Evolutionary conservation across 1,140 invertebrate genomes (phyloP), one percentile per base, ranked within the genome.

Genomic region (Tetramorium parvispinum): DNA sequence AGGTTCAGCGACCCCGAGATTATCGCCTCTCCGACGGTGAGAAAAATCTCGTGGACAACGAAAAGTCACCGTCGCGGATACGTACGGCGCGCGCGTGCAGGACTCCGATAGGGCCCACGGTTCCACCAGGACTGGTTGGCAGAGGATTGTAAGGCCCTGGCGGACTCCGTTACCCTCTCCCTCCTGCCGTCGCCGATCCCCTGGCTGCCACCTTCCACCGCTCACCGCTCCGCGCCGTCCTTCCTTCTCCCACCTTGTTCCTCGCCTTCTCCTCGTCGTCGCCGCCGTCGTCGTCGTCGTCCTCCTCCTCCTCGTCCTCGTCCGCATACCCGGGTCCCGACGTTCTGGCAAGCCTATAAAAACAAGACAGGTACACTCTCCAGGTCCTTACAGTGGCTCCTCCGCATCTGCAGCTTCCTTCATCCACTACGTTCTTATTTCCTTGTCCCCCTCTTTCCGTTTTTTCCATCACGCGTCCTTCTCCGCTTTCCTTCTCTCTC

Each of bases 281-380:
- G 24, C 51, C 81, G 13, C 53, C 71, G 21, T 77, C 71, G 11
- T 40, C 86, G 55, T 65, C 86, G 8, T 75, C 68, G 59, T 32
- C 57, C 21, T 32, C 75, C 8, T 65, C 83, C 49, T 66, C 87
- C 66, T 59, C 76, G 68, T 81, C 71, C 71, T 77, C 76, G 76
- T 82, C 65, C 59, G 37, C 86, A 77, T 90, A 78, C 85, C 79
- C 92, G 49, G 89, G 92, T 91, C 91, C 87, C 92, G 90, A 90
- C 93, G 92, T 93, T 93, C 93, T 93, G 93, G 92, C 85, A 92
- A 93, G 92, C 93, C 93, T 95, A 94, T 94, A 95, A 95, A 95
- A 95, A 95, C 94, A 95, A 95, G 94, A 95, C 94, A 94, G 94
- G 94, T 95, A 94, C 94, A 94, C 94, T 95, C 93, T 93, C 93